These are phyloP conservation scores for human DNA, from an alignment of 2,113 vertebrate genomes.

Conservation along the genomic window DNA sequence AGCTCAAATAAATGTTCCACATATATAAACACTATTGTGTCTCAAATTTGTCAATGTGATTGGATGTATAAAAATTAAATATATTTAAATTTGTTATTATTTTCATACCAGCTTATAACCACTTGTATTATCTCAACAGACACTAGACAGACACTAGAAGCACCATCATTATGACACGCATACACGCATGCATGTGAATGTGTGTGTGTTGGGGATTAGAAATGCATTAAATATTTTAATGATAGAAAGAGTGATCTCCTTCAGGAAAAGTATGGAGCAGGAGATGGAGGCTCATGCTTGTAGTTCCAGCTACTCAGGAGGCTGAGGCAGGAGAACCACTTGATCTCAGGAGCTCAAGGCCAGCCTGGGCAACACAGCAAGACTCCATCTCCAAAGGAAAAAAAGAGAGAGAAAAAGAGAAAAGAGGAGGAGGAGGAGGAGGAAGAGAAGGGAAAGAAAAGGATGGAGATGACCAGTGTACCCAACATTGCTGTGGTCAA, in stretches of 20 bases:
- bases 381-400: background rate
- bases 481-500: background rate
- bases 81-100: conserved; percentile 28
- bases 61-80: background rate
- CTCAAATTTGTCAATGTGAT: background rate
- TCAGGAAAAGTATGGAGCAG: background rate
- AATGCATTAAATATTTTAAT: background rate
- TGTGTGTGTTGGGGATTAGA: background rate
- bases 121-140: background rate
- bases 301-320: background rate
- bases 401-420: background rate
- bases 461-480: background rate
- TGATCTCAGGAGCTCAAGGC: background rate
- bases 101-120: background rate
- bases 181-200: background rate
- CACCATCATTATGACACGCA: background rate
- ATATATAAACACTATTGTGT: background rate
- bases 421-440: background rate
- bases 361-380: background rate
- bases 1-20: background rate
- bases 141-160: conserved; percentile 2
- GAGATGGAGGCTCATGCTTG: background rate
- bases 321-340: background rate
- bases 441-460: background rate
- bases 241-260: background rate